phyloP scores from a whole-genome alignment of 2,888 invertebrate genomes.

The Gastracanthus pulcherrimus region DNA sequence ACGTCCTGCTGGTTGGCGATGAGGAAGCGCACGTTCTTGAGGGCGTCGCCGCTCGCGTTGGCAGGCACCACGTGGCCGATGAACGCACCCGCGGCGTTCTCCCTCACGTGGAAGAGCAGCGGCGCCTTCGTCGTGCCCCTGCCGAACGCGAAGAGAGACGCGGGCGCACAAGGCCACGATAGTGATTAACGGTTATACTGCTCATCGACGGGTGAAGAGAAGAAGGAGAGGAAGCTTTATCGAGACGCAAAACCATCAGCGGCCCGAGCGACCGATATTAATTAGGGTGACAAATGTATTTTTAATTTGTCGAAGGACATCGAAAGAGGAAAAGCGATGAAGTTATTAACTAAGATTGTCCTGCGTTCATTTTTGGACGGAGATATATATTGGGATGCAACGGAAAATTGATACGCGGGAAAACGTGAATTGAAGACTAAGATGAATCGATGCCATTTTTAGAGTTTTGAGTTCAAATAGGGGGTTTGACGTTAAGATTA shows the following conservation, averaged over 20 bases:
- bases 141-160: conserved; percentile 67
- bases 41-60: conserved; percentile 73
- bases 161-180: too few species aligned
- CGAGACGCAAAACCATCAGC: neutral
- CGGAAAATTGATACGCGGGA: neutral
- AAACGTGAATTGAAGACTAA: neutral
- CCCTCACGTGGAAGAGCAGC: conserved; percentile 86
- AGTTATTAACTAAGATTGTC: neutral
- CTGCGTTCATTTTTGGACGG: neutral
- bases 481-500: too few species aligned
- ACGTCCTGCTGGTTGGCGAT: conserved; percentile 92
- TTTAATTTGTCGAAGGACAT: neutral
- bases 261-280: neutral
- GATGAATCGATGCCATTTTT: neutral
- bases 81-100: conserved; percentile 86
- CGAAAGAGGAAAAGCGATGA: neutral
- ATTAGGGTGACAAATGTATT: conserved; percentile 19
- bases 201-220: neutral
- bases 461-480: neutral
- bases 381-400: neutral
- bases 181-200: neutral
- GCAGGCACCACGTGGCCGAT: conserved; percentile 86
- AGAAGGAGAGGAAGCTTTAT: neutral
- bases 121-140: conserved; percentile 85
- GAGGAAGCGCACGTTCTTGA: conserved; percentile 83